Base-by-base conservation (phyloP, 2,113 vertebrate species). In the Clarias gariepinus region DNA sequence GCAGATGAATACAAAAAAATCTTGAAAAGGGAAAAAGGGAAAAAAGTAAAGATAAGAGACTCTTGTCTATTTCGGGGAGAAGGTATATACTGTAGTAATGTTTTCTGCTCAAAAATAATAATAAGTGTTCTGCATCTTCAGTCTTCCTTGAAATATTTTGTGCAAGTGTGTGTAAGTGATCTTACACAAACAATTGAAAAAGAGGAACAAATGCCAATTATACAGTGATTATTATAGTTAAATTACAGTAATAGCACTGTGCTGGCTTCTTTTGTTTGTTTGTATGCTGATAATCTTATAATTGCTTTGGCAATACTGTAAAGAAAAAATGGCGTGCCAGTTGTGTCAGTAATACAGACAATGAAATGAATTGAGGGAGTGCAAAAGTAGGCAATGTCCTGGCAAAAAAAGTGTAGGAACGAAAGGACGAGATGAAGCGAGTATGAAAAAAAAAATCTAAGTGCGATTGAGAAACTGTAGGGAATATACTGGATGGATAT, bases 401-500 rank as follows among this genome's bases (percentile, higher is more conserved):
- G 78, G 78, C 57, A 79, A 53, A 73, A 36, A 28, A 85, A 66
- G 30, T 64, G 52, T n/a, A 57, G 47, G 76, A 21, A 36, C 25
- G 36, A 85, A 30, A 41, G 52, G 30, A 63, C 10, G 19, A 58
- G 25, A 64, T 63, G 12, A 63, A 53, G 41, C 3, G 2, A 41
- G 52, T 18, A 19, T 53, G 18, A 79, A 52, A 68, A 85, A 79
- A 28, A 61, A 47, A 23, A 25, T 53, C 6, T 64, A n/a, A 28
- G 36, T 63, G 10, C 4, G 25, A 85, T 15, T 85, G 84, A 41
- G 9, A 55, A 79, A 68, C 76, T 64, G 41, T 33, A 63, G 60
- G 36, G 52, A 85, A 64, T 85, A 28, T 28, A 63, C 55, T 86
- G 77, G 66, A 60, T 73, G 36, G 21, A 66, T 73, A 84, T 68